phyloP scores from a whole-genome alignment of 2,797 vertebrate species.

The Melanotaenia maccullochi region DNA sequence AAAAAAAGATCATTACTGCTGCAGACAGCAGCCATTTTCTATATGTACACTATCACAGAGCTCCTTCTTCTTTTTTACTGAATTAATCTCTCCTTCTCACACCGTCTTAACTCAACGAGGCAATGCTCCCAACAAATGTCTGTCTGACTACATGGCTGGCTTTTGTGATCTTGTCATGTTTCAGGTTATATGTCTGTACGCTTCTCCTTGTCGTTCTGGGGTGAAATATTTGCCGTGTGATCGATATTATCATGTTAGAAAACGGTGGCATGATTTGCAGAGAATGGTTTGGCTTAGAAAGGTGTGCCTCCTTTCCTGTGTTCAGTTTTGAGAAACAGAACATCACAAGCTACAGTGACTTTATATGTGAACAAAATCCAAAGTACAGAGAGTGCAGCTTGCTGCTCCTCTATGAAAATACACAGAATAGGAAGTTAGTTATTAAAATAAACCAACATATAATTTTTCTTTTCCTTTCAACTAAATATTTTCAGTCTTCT shows the following conservation, averaged over 20 bases:
- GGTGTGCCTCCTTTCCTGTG: conserved; percentile 24
- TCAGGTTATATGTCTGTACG: conserved; percentile 41
- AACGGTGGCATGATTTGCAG: conserved; percentile 59
- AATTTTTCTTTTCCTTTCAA: conserved; percentile 2
- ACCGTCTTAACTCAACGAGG: conserved; percentile 64
- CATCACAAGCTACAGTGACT: conserved; percentile 33
- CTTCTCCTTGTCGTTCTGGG: conserved; percentile 37
- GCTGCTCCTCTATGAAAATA: conserved; percentile 5
- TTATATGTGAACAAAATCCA: conserved; percentile 36
- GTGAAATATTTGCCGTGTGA: conserved; percentile 71
- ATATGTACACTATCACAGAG: conserved; percentile 77
- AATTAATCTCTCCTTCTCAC: conserved; percentile 57
- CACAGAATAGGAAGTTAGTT: conserved; percentile 4
- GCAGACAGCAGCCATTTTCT: conserved; percentile 79
- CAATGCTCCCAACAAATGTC: conserved; percentile 54
- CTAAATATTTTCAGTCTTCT: background rate
- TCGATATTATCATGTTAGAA: conserved; percentile 68
- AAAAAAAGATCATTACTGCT: conserved; percentile 76
- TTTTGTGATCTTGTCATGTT: conserved; percentile 71
- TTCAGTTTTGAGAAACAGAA: conserved; percentile 37
- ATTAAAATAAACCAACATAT: conserved; percentile 14
- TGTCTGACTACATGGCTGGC: conserved; percentile 65
- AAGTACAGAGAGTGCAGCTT: conserved; percentile 38
- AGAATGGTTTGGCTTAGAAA: conserved; percentile 48
- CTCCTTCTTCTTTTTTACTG: conserved; percentile 46